A percentile compares a stretch with the other conserved stretches of the same genome.
These are phyloP conservation scores for Neomorphus geoffroyi DNA, from an alignment of 2,797 vertebrate species.

Conservation along the genomic window DNA sequence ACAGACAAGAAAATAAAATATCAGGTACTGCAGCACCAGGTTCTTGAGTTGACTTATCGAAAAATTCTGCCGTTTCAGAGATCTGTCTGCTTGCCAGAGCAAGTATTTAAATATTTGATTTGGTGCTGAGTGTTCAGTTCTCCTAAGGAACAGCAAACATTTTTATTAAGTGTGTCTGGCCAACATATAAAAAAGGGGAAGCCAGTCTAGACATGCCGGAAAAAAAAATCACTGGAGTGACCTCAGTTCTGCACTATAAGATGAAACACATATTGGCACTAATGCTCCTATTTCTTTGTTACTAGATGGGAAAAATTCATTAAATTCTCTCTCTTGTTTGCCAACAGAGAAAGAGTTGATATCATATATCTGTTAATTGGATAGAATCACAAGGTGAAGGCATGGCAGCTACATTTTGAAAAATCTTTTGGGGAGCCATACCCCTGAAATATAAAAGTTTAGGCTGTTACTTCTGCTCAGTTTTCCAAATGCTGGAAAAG, in stretches of 20 bases:
- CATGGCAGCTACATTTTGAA: background rate
- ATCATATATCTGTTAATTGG: background rate
- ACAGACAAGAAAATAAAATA: background rate
- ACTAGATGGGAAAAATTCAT: background rate
- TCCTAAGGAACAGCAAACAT: constrained; percentile 24
- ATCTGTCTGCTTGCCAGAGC: constrained; percentile 30
- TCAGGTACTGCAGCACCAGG: background rate
- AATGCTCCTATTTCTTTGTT: background rate
- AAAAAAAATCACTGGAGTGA: constrained; percentile 50
- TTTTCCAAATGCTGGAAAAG: background rate
- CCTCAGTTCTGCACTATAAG: constrained; percentile 32
- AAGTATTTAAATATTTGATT: constrained; percentile 56
- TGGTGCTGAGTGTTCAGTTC: constrained; percentile 42
- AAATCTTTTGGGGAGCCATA: background rate
- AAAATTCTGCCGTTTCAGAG: background rate
- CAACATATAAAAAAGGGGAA: constrained; percentile 50
- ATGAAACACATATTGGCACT: background rate
- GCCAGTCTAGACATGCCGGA: constrained; percentile 44
- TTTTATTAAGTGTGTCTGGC: constrained; percentile 38
- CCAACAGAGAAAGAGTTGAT: background rate
- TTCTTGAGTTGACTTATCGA: constrained; percentile 20
- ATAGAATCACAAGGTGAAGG: background rate
- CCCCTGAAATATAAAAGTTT: background rate
- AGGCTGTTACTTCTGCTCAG: background rate
- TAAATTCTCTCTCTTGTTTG: background rate